These are phyloP conservation scores for Vultur gryphus DNA, from an alignment of 2,797 vertebrate species.

Conservation along the genomic window DNA sequence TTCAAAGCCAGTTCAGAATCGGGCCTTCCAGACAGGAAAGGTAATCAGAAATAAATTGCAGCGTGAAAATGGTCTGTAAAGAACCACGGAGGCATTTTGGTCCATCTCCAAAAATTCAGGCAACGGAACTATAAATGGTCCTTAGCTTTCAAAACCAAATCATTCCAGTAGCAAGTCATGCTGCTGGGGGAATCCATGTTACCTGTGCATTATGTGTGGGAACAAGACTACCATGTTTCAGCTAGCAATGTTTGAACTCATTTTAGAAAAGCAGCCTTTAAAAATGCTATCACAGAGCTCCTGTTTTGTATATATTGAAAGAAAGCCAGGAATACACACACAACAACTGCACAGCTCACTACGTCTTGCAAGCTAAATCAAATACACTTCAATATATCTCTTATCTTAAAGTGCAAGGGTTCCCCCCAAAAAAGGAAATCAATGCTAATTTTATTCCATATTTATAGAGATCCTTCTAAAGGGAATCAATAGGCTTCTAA, in stretches of 20 bases:
- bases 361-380: not conserved
- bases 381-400: not conserved
- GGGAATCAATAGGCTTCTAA: not conserved
- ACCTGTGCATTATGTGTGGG: not conserved
- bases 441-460: slow-evolving; percentile 7
- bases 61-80: not conserved
- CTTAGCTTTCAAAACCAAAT: not conserved
- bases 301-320: not conserved
- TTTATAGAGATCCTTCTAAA: not conserved
- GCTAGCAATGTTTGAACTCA: not conserved
- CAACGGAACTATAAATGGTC: not conserved
- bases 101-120: not conserved
- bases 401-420: not conserved
- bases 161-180: not conserved
- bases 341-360: not conserved
- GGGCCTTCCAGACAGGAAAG: not conserved
- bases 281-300: not conserved
- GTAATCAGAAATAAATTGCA: not conserved
- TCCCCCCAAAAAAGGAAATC: not conserved
- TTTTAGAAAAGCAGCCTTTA: not conserved
- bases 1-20: not conserved
- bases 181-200: not conserved
- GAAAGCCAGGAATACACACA: not conserved
- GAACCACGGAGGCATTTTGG: not conserved
- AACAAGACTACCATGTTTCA: not conserved